phyloP scores from a whole-genome alignment of 2,888 invertebrate genomes.

The Callyntrura guangdongensis region DNA sequence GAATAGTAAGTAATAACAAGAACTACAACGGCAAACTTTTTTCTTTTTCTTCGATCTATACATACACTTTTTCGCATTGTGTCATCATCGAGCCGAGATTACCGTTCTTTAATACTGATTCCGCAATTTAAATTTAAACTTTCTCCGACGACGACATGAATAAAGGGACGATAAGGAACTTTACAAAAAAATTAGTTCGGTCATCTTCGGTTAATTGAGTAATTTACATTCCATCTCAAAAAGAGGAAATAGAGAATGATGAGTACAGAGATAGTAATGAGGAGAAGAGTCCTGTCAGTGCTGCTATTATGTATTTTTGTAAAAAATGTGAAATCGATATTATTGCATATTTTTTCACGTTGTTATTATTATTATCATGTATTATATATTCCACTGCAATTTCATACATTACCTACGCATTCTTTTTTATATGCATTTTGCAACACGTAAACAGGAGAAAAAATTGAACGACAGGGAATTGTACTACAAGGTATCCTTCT shows the following conservation, averaged over 20 bases:
- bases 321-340: conserved; percentile 56
- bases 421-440: not conserved
- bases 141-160: conserved; percentile 31
- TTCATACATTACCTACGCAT: not conserved
- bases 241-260: conserved; percentile 17
- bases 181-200: conserved; percentile 61
- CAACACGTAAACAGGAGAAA: not conserved
- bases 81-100: conserved; percentile 40
- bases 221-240: conserved; percentile 64
- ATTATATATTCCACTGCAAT: conserved; percentile 31
- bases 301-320: conserved; percentile 27
- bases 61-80: conserved; percentile 4
- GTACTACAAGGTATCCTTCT: not conserved
- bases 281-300: conserved; percentile 31
- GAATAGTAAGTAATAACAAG: conserved; percentile 45
- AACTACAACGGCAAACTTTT: conserved; percentile 14
- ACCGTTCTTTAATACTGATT: conserved; percentile 44
- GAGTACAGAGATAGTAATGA: conserved; percentile 15
- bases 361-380: too few relatives aligned
- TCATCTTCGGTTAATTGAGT: conserved; percentile 72
- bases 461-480: conserved; percentile 6
- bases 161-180: not conserved
- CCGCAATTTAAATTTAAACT: conserved; percentile 47
- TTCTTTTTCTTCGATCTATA: not conserved
- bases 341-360: conserved; percentile 26